Evolutionary conservation across 1,140 invertebrate genomes (phyloP).

Genomic region (Gryllus bimaculatus): DNA sequence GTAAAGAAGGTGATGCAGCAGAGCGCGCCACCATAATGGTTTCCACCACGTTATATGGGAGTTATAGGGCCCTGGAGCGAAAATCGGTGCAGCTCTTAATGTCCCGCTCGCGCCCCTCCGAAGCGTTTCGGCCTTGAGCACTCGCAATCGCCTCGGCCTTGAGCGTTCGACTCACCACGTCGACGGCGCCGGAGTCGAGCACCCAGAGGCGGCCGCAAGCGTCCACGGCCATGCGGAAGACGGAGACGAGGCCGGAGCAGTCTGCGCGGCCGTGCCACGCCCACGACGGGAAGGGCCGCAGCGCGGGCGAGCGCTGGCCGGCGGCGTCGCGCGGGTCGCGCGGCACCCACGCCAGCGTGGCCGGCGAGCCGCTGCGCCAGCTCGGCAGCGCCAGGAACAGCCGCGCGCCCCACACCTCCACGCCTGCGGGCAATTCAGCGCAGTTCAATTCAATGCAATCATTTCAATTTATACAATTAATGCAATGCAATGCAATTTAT

Average conservation of each 20-base stretch:
- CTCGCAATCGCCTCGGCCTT: too few species aligned
- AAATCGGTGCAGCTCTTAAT: too few species aligned
- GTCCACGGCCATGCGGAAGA: slow-evolving; percentile 61
- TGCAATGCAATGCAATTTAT: too few species aligned
- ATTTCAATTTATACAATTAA: too few species aligned
- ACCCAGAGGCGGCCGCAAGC: slow-evolving; percentile 60
- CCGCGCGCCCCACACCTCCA: slow-evolving; percentile 64
- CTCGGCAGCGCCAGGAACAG: slow-evolving; percentile 65
- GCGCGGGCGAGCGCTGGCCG: slow-evolving; percentile 27
- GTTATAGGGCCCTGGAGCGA: too few species aligned
- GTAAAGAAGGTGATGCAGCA: too few species aligned
- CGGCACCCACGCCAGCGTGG: slow-evolving; percentile 56
- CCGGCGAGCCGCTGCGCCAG: slow-evolving; percentile 62
- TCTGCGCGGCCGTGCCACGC: slow-evolving; percentile 25
- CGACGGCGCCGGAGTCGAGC: slow-evolving; percentile 58
- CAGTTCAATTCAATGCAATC: too few species aligned
- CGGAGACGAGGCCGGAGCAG: slow-evolving; percentile 35
- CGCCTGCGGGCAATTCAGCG: slow-evolving; percentile 37
- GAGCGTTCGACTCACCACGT: slow-evolving; percentile 25
- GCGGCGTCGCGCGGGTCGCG: slow-evolving; percentile 20
- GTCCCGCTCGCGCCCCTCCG: too few species aligned
- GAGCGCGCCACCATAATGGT: too few species aligned
- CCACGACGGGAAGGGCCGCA: slow-evolving; percentile 62
- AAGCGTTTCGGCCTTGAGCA: not conserved
- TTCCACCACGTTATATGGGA: too few species aligned